Conservation (phyloP, 2,888 invertebrate species). For the Phengaris alcon region DNA sequence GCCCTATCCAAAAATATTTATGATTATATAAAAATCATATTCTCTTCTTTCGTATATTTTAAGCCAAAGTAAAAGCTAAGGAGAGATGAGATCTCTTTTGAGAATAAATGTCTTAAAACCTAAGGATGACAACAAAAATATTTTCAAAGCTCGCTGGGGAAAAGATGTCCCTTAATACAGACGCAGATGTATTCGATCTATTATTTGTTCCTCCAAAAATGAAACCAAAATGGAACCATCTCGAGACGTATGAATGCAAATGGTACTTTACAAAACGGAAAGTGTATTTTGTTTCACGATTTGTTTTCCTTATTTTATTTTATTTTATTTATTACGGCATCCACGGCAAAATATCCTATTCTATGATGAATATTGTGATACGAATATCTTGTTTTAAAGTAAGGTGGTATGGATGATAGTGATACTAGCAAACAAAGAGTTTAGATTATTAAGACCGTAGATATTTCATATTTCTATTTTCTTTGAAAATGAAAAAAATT, state of each 20-base stretch:
- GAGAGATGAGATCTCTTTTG: too few relatives aligned
- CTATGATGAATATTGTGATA: constrained; percentile 55
- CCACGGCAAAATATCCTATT: constrained; percentile 53
- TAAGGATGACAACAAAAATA: constrained; percentile 74
- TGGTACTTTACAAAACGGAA: constrained; percentile 51
- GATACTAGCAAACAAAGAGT: too few relatives aligned
- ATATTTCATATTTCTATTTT: too few relatives aligned
- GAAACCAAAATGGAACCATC: constrained; percentile 64
- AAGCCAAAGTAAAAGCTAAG: constrained; percentile 49
- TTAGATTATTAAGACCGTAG: not conserved
- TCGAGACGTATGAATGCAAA: constrained; percentile 70
- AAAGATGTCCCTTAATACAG: constrained; percentile 76
- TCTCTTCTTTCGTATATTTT: constrained; percentile 14
- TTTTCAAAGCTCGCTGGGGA: constrained; percentile 70
- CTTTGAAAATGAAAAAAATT: too few relatives aligned
- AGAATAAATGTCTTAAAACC: constrained; percentile 42
- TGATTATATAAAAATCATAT: not conserved
- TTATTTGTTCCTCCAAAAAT: constrained; percentile 70
- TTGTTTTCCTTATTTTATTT: constrained; percentile 58
- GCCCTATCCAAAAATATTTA: not conserved
- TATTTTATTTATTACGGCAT: too few relatives aligned
- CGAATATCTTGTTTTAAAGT: not conserved
- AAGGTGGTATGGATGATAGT: not conserved
- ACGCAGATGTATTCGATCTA: constrained; percentile 71
- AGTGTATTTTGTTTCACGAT: constrained; percentile 53